Evolutionary conservation across 2,113 vertebrate species (phyloP).

Genomic region (Grammatotria lemairii): DNA sequence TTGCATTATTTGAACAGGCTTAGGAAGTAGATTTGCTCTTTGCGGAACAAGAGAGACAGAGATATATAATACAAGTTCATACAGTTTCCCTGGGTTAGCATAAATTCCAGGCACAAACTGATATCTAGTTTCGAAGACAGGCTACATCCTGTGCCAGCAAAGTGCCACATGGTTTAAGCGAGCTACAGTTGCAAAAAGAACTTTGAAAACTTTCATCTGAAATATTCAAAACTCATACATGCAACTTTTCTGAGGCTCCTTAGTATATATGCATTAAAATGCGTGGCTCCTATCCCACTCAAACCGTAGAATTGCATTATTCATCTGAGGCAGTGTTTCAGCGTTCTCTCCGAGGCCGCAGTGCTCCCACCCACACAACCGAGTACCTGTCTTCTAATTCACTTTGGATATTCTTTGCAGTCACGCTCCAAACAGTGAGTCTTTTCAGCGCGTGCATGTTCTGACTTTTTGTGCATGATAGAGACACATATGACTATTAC

Average conservation of each 20-base stretch:
- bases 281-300: constrained; percentile 32
- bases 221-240: constrained; percentile 49
- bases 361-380: constrained; percentile 46
- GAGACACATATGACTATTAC: background rate
- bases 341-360: constrained; percentile 28
- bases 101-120: constrained; percentile 17
- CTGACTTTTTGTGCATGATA: background rate
- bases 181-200: background rate
- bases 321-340: constrained; percentile 60
- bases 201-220: constrained; percentile 50
- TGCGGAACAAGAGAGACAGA: constrained; percentile 18
- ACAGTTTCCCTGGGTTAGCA: constrained; percentile 10
- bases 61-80: constrained; percentile 6
- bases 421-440: constrained; percentile 2
- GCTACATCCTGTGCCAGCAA: background rate
- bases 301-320: constrained; percentile 60
- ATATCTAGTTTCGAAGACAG: constrained; percentile 27
- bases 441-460: background rate
- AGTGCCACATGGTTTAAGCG: constrained; percentile 8
- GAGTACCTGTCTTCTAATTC: constrained; percentile 39
- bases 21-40: constrained; percentile 25
- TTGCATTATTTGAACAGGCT: constrained; percentile 51
- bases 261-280: constrained; percentile 45
- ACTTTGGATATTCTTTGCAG: constrained; percentile 20
- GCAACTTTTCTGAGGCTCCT: constrained; percentile 33